phyloP scores from a whole-genome alignment of 2,888 invertebrate genomes.

The Bombyx huttoni region DNA sequence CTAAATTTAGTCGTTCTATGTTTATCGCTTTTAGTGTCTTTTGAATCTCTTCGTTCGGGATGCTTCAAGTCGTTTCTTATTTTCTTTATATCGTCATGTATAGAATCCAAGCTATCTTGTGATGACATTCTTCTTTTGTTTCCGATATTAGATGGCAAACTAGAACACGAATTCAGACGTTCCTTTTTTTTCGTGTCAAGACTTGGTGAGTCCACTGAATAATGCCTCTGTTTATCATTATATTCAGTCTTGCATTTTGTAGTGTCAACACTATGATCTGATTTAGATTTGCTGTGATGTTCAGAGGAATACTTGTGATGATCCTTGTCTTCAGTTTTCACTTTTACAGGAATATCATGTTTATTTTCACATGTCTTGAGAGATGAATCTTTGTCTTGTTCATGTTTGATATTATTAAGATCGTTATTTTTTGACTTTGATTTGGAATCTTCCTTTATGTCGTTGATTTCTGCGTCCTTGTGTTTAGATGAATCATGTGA shows the following conservation, averaged over 20 bases:
- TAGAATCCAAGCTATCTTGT: slow-evolving; percentile 76
- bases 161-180: slow-evolving; percentile 71
- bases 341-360: slow-evolving; percentile 21
- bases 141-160: slow-evolving; percentile 76
- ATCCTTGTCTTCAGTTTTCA: slow-evolving; percentile 58
- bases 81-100: slow-evolving; percentile 75
- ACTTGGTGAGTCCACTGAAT: slow-evolving; percentile 59
- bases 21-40: slow-evolving; percentile 69
- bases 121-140: slow-evolving; percentile 84
- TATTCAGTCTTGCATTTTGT: slow-evolving; percentile 38
- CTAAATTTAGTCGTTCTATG: slow-evolving; percentile 71
- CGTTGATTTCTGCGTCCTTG: slow-evolving; percentile 46
- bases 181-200: slow-evolving; percentile 72
- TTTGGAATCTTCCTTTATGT: slow-evolving; percentile 49
- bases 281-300: slow-evolving; percentile 24
- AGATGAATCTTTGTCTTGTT: slow-evolving; percentile 56
- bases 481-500: slow-evolving; percentile 55
- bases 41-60: slow-evolving; percentile 78
- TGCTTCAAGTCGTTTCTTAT: slow-evolving; percentile 70
- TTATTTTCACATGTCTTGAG: slow-evolving; percentile 18
- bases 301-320: slow-evolving; percentile 49
- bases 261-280: slow-evolving; percentile 19
- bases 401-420: slow-evolving; percentile 49
- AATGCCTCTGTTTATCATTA: slow-evolving; percentile 59
- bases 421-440: slow-evolving; percentile 52